Evolutionary conservation across 2,888 invertebrate genomes (phyloP).

Genomic region (Acanthococcus lagerstroemiae): DNA sequence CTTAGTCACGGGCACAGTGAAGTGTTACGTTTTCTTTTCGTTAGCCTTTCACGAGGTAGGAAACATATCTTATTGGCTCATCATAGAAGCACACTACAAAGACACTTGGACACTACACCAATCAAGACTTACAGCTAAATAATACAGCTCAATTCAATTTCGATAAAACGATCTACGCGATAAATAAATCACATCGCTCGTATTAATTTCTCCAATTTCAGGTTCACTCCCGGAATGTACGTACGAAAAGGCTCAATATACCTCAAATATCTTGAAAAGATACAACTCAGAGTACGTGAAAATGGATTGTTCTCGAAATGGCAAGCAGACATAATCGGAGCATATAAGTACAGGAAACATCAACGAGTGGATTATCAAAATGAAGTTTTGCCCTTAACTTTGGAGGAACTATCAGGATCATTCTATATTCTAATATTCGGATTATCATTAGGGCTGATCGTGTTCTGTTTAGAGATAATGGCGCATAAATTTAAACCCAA

Average conservation of each 20-base stretch:
- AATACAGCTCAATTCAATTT: too few species aligned
- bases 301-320: constrained; percentile 30
- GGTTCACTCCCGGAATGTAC: constrained; percentile 26
- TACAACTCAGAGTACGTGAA: constrained; percentile 22
- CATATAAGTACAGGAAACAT: not conserved
- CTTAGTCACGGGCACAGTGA: too few species aligned
- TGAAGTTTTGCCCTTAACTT: constrained; percentile 14
- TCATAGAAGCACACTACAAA: too few species aligned
- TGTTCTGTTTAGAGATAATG: not conserved
- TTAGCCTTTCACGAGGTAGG: too few species aligned
- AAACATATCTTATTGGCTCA: too few species aligned
- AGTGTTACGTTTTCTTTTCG: too few species aligned
- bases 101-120: too few species aligned
- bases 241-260: constrained; percentile 31
- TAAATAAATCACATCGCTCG: too few species aligned
- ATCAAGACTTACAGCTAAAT: not conserved
- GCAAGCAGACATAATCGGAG: not conserved
- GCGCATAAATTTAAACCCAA: too few species aligned
- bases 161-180: too few species aligned
- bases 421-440: constrained; percentile 25
- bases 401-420: constrained; percentile 21
- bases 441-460: not conserved
- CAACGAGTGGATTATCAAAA: not conserved
- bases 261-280: not conserved
- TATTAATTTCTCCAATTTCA: constrained; percentile 5